Evolutionary conservation across 2,113 vertebrate genomes (phyloP), one percentile per base, ranked within the genome.

Genomic region (Podiceps cristatus): DNA sequence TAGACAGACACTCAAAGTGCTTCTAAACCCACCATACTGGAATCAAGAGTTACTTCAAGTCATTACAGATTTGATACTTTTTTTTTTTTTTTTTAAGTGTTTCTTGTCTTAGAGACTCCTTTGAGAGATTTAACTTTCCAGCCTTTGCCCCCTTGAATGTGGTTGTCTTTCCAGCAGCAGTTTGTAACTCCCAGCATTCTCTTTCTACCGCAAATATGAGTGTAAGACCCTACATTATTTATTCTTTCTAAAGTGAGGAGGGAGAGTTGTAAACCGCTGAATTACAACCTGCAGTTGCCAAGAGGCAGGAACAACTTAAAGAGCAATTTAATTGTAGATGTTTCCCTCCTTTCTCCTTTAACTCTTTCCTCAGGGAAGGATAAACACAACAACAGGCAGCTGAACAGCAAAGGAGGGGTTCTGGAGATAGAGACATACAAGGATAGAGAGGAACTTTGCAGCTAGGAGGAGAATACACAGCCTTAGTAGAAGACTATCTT

Each of bases 251-350:
- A 88, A 89, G 76, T 60, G 72, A 91, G 1, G 29, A 93, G 68
- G 9, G 80, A 96, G 87, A 72, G 64, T 75, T 87, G 77, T 95
- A 87, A 94, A 89, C 71, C 7, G 10, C 62, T 93, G 95, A 92
- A 93, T 94, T 90, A 92, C 79, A 93, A 68, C 40, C 31, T 63
- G 73, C 52, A 91, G 86, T 80, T 95, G 75, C 79, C 55, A 90
- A 86, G 82, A 79, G 88, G 92, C 68, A 90, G 82, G 78, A 79
- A 88, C 72, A 95, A 77, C 79, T 95, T 86, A 95, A 64, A 91
- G 50, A 86, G 67, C 59, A 71, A 62, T 96, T 86, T 96, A 95
- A 94, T 88, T 97, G 94, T 90, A 71, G 75, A 42, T 77, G n/a
- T 92, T 95, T 95, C 90, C 28, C 27, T 88, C 25, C 27, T 86